Percentiles rank a stretch among this genome's conserved stretches.
phyloP scores from a whole-genome alignment of 1,140 invertebrate species.

The Andrena cerasifolii region DNA sequence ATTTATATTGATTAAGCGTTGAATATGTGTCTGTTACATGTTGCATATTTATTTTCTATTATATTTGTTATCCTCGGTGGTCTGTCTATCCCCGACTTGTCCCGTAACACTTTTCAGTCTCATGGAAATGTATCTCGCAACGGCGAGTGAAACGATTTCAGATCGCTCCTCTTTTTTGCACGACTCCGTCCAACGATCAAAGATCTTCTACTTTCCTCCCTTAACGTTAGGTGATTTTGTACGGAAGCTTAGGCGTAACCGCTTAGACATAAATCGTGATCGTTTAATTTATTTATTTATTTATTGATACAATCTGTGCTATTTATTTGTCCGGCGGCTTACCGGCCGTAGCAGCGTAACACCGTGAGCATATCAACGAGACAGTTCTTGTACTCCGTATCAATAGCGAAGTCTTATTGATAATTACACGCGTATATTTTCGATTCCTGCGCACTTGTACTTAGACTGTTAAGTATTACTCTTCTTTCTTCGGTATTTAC shows the following conservation, averaged over 20 bases:
- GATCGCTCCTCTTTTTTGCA: slow-evolving; percentile 61
- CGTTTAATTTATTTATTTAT: slow-evolving; percentile 53
- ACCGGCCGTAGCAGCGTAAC: slow-evolving; percentile 53
- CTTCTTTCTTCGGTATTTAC: slow-evolving; percentile 26
- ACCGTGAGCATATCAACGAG: slow-evolving; percentile 65
- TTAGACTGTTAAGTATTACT: slow-evolving; percentile 1
- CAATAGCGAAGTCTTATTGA: neutral
- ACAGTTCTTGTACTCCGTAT: slow-evolving; percentile 10
- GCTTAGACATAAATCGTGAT: slow-evolving; percentile 52
- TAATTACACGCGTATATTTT: slow-evolving; percentile 4
- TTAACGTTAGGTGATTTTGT: slow-evolving; percentile 64
- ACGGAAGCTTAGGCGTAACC: slow-evolving; percentile 59
- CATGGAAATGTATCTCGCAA: neutral
- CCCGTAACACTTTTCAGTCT: neutral
- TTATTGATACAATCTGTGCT: slow-evolving; percentile 45
- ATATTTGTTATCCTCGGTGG: neutral
- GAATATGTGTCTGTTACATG: neutral
- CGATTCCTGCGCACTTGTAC: slow-evolving; percentile 5
- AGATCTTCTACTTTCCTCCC: slow-evolving; percentile 48
- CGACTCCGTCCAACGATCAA: slow-evolving; percentile 67
- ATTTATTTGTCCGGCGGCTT: slow-evolving; percentile 55
- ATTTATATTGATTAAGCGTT: slow-evolving; percentile 1
- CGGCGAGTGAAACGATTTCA: neutral
- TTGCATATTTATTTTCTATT: slow-evolving; percentile 13
- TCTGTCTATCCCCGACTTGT: slow-evolving; percentile 5